Evolutionary conservation across 2,888 invertebrate species (phyloP).

Genomic region (Meliscaeva auricollis): DNA sequence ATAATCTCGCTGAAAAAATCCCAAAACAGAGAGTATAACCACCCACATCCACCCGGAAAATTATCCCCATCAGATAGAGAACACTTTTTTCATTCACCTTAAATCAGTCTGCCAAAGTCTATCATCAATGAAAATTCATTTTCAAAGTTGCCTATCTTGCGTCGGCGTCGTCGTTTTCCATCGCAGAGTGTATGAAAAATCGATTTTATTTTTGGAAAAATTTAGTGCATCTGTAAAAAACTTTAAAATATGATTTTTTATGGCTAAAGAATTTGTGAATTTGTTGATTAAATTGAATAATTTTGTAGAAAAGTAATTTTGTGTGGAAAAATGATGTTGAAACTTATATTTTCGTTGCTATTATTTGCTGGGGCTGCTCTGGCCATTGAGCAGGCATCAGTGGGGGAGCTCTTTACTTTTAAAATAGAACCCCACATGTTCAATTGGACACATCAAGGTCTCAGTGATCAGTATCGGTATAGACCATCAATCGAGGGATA

Average conservation of each 20-base stretch:
- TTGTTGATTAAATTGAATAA: conserved; percentile 13
- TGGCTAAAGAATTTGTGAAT: conserved; percentile 10
- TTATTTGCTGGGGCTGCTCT: conserved; percentile 18
- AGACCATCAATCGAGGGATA: conserved; percentile 90
- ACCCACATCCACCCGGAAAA: conserved; percentile 13
- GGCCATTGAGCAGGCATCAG: conserved; percentile 80
- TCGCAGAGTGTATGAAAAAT: conserved; percentile 61
- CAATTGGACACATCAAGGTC: conserved; percentile 88
- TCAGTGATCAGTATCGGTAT: conserved; percentile 85
- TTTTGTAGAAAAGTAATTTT: not conserved
- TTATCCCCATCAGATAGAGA: not conserved
- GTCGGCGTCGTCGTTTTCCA: not conserved
- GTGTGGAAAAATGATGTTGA: conserved; percentile 28
- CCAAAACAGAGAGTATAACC: conserved; percentile 64
- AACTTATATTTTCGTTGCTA: conserved; percentile 7
- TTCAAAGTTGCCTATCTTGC: conserved; percentile 2
- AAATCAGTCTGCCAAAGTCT: conserved; percentile 48
- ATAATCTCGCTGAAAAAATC: conserved; percentile 51
- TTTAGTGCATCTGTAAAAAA: conserved; percentile 33
- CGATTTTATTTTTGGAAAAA: conserved; percentile 74
- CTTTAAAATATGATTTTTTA: conserved; percentile 50
- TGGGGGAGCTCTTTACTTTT: conserved; percentile 90
- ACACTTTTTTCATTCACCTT: conserved; percentile 44
- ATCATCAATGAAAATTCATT: conserved; percentile 55
- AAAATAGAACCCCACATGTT: conserved; percentile 91